These are phyloP conservation scores for Centrocercus urophasianus DNA, from an alignment of 2,113 vertebrate genomes.

Conservation along the genomic window DNA sequence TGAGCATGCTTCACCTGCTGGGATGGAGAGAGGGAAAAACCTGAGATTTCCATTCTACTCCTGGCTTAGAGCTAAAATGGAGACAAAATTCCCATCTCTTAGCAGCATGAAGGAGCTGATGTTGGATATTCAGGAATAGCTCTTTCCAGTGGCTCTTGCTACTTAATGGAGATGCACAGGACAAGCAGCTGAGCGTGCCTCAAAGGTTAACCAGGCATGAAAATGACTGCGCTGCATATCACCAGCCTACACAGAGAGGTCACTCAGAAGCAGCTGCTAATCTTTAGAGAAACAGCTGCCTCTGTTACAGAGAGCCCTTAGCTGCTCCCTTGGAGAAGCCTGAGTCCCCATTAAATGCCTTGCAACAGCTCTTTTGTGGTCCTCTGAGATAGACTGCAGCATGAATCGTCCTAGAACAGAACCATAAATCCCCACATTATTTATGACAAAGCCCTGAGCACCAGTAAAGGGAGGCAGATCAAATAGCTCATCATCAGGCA, in stretches of 20 bases:
- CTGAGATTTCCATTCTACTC: not conserved
- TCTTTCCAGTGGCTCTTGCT: not conserved
- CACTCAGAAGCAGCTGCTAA: not conserved
- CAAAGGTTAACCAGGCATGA: not conserved
- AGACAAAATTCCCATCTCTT: not conserved
- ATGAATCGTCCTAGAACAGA: not conserved
- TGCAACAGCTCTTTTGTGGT: constrained; percentile 22
- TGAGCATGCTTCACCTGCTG: not conserved
- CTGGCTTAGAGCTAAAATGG: not conserved
- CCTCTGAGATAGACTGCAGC: not conserved
- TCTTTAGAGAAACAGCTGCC: not conserved
- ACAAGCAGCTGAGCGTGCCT: not conserved
- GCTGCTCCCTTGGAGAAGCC: not conserved
- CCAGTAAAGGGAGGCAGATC: constrained; percentile 44
- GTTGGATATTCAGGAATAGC: not conserved
- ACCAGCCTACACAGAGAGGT: not conserved
- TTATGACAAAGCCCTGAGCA: constrained; percentile 30
- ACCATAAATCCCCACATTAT: constrained; percentile 52
- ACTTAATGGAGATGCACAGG: not conserved
- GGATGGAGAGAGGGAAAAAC: not conserved
- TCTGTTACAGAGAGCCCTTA: constrained; percentile 23
- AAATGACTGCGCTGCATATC: not conserved
- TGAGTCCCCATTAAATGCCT: not conserved
- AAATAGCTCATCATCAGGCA: constrained; percentile 38
- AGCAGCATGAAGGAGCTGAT: not conserved